Evolutionary conservation across 2,113 vertebrate genomes (phyloP), one percentile per base, ranked within the genome.

Genomic region (Apteryx owenii): DNA sequence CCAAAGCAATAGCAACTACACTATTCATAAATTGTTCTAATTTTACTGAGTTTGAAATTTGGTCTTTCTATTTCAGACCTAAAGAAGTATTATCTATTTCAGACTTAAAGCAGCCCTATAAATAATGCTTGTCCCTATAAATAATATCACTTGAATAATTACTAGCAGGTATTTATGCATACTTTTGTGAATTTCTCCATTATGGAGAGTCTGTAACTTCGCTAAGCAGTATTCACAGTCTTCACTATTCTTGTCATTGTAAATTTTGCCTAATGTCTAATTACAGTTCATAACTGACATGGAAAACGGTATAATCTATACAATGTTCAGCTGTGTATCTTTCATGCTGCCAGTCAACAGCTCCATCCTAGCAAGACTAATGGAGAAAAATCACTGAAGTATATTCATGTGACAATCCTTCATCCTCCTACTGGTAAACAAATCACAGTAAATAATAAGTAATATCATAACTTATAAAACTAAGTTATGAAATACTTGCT

Each of bases 181-280:
- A 68, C 29, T 86, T 62, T 95, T 89, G 18, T 72, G 90, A 60
- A 75, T 89, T 87, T 92, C 23, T 90, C 33, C 46, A 38, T 8
- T 73, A 64, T n/a, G 20, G 44, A 38, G 66, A 89, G 88, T 81
- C 64, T 3, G 1, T 68, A 90, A 78, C 50, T 94, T 95, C 81
- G 86, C 50, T 71, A 81, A 83, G 61, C 29, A 46, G n/a, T 60
- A 93, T 16, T 38, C 46, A 54, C 36, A 92, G 12, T 28, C 36
- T 83, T 93, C 64, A 44, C 80, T 93, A 73, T 88, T 95, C 89
- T 87, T 92, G 51, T 89, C 78, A 42, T 56, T 84, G 42, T 72
- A 69, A 61, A 53, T 89, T 97, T 94, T 95, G 16, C 46, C 81
- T 91, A 89, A 81, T 91, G 65, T 51, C 69, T 95, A 94, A 92